Percentiles rank a stretch among this genome's conserved stretches.
Conservation (phyloP, 2,888 invertebrate genomes). For the Parapristionchus giblindavisi region DNA sequence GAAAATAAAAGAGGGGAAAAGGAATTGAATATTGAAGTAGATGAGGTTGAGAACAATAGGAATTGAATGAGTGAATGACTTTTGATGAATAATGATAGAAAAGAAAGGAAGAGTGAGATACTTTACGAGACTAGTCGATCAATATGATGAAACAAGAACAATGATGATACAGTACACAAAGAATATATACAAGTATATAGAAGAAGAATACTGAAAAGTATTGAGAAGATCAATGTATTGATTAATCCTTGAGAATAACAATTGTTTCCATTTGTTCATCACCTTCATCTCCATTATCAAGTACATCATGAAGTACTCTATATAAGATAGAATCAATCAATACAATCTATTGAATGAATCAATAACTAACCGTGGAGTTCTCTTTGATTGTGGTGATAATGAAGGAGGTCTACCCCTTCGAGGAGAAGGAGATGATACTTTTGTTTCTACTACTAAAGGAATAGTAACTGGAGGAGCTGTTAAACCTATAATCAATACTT, state of each 20-base stretch:
- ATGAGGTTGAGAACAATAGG: neutral
- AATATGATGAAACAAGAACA: neutral
- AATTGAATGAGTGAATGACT: neutral
- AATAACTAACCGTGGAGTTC: no score
- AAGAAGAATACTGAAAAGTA: neutral
- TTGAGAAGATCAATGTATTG: neutral
- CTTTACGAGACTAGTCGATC: neutral
- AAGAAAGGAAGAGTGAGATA: neutral
- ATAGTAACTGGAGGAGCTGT: no score
- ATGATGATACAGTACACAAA: neutral
- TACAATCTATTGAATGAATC: no score
- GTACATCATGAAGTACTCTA: neutral
- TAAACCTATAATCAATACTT: no score
- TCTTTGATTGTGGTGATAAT: no score
- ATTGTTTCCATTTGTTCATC: conserved; percentile 25
- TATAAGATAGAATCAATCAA: no score
- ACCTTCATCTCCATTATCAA: conserved; percentile 19
- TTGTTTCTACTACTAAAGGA: neutral
- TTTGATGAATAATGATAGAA: neutral
- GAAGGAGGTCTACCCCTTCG: no score
- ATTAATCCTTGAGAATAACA: conserved; percentile 23
- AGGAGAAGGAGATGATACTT: no score
- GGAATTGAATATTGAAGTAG: neutral
- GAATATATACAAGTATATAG: neutral
- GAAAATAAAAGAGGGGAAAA: conserved; percentile 12